These are phyloP conservation scores for Austrolebias charrua DNA, from an alignment of 2,797 vertebrate genomes.

Conservation along the genomic window DNA sequence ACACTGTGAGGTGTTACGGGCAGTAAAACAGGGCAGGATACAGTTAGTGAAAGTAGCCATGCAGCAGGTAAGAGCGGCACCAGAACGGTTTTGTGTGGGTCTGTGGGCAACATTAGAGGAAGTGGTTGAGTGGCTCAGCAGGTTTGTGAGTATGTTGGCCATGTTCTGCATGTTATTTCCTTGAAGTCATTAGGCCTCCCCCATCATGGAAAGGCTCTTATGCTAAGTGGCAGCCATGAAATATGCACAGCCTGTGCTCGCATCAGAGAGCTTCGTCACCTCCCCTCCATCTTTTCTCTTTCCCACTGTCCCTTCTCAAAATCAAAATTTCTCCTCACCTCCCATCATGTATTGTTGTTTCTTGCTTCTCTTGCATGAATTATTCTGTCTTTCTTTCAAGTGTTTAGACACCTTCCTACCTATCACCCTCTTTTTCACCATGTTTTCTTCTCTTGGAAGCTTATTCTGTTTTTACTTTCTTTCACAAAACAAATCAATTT, in stretches of 20 bases:
- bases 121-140: conserved; percentile 56
- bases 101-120: conserved; percentile 52
- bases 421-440: conserved; percentile 14
- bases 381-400: conserved; percentile 19
- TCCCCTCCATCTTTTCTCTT: conserved; percentile 31
- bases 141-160: conserved; percentile 65
- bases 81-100: conserved; percentile 30
- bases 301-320: conserved; percentile 38
- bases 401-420: conserved; percentile 18
- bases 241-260: conserved; percentile 78
- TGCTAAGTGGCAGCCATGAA: conserved; percentile 83
- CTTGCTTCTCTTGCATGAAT: conserved; percentile 20
- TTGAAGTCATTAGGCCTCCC: conserved; percentile 72
- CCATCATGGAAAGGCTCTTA: conserved; percentile 73
- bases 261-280: conserved; percentile 49
- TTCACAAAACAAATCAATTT: conserved; percentile 14
- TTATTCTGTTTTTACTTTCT: conserved; percentile 5
- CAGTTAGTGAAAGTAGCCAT: conserved; percentile 38
- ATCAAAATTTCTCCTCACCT: conserved; percentile 21
- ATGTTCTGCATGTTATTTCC: conserved; percentile 75
- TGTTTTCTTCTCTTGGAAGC: conserved; percentile 11
- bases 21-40: conserved; percentile 35
- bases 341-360: conserved; percentile 13
- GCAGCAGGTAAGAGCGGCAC: conserved; percentile 35
- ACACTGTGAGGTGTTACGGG: conserved; percentile 11